Percentiles rank a stretch among this genome's conserved stretches.
Conservation (phyloP, 2,113 vertebrate genomes). For the Spilogale gracilis region DNA sequence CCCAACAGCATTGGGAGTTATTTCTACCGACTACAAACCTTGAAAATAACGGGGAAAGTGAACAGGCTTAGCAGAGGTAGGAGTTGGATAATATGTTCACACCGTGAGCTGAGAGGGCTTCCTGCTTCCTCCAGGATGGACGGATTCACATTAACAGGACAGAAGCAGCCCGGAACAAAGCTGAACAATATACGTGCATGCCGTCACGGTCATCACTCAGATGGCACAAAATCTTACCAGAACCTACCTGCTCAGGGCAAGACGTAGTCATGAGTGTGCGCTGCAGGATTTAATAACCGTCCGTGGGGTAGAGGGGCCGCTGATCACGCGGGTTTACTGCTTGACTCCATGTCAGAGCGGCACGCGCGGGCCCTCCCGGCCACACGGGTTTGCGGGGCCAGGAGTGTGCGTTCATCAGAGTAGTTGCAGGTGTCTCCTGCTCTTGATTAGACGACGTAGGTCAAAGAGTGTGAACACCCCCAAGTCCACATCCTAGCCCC, state of each 20-base stretch:
- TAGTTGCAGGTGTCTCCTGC: background rate
- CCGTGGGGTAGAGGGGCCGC: background rate
- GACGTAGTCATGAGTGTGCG: rapidly evolving
- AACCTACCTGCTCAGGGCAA: background rate
- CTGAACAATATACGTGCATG: no score
- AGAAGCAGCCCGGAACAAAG: background rate
- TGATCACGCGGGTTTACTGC: rapidly evolving
- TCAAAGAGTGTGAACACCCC: no score
- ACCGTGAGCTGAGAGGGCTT: background rate
- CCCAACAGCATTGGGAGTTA: rapidly evolving
- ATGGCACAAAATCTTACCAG: background rate
- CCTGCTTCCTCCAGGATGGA: background rate
- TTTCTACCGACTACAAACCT: background rate
- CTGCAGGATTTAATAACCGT: background rate
- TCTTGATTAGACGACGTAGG: background rate
- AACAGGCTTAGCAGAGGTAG: background rate
- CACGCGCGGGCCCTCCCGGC: no score
- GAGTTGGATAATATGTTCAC: background rate
- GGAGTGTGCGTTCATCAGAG: background rate
- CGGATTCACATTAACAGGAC: rapidly evolving
- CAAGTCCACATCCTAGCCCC: background rate
- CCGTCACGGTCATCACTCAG: background rate
- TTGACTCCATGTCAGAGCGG: no score
- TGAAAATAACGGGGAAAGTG: no score
- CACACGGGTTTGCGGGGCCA: background rate